Evolutionary conservation across 2,113 vertebrate species (phyloP).

Genomic region (Shinisaurus crocodilurus): DNA sequence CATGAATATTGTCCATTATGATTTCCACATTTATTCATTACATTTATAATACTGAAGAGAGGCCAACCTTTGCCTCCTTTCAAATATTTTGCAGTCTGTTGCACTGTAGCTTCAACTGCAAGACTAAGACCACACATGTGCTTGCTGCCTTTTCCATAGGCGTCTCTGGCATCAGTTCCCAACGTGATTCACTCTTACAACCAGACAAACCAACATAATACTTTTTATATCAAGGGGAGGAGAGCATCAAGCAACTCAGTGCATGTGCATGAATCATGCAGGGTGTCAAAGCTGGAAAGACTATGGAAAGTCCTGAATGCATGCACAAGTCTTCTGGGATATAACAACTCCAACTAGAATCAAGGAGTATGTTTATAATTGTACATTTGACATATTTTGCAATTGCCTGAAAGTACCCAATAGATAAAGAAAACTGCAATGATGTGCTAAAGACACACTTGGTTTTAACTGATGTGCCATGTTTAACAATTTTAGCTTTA

Average conservation of each 20-base stretch:
- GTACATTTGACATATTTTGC: constrained; percentile 36
- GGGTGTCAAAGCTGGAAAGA: neutral
- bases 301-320: neutral
- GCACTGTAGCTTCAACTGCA: neutral
- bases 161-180: neutral
- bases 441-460: constrained; percentile 13
- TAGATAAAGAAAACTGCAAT: neutral
- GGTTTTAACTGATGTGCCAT: constrained; percentile 10
- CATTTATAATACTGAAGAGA: neutral
- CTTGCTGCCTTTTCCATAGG: neutral
- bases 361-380: constrained; percentile 37
- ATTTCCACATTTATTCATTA: neutral
- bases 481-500: constrained; percentile 24
- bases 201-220: neutral
- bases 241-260: neutral
- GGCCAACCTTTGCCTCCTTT: neutral
- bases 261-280: neutral
- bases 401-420: constrained; percentile 34
- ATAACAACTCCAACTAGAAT: neutral
- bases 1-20: constrained; percentile 39
- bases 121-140: neutral
- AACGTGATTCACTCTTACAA: neutral
- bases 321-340: neutral
- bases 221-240: neutral
- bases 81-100: neutral